Base-by-base conservation (phyloP, 2,888 invertebrate species). In the Mesochorus sp. region DNA sequence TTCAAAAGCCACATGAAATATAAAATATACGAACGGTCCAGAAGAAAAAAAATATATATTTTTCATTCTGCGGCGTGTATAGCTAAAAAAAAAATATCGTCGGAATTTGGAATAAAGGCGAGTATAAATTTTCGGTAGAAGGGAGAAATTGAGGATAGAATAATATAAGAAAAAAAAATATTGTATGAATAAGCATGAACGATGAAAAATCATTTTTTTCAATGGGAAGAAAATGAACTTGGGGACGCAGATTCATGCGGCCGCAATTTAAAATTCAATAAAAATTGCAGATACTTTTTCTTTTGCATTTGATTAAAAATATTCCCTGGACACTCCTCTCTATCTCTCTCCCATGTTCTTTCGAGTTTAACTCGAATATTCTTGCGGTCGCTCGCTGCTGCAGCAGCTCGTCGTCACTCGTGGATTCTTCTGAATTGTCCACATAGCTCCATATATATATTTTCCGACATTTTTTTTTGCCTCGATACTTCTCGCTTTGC, bases 391-490 rank as follows among this genome's bases (percentile, higher is more conserved):
- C 2, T 34, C 37, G 12, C n/a, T n/a, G n/a, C n/a, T n/a, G n/a
- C n/a, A n/a, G n/a, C n/a, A n/a, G n/a, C n/a, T 31, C 31, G 4
- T 3, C 10, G 12, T 24, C 34, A 12, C 2, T 34, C 37, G 12
- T 24, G 37, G 37, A 1, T 64, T 5, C 6, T 21, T 28, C 31
- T 28, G 5, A 19, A 12, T 24, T 34, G 19, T 14, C 34, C n/a
- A 3, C 47, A 62, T 31, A 31, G 19, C 28, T 62, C n/a, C 39
- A 51, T 66, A 47, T 49, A 34, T 66, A 19, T 66, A 68, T 53
- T 66, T 53, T 51, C 37, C 37, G n/a, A n/a, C 17, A n/a, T 21
- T 68, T 68, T 31, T 31, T 44, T 28, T 8, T 14, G 55, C n/a
- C 14, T 21, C 26, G 2, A 3, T 28, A 17, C 37, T 39, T 28